These are phyloP conservation scores for Rhinogobius similis DNA, from an alignment of 2,113 vertebrate genomes.

Conservation along the genomic window DNA sequence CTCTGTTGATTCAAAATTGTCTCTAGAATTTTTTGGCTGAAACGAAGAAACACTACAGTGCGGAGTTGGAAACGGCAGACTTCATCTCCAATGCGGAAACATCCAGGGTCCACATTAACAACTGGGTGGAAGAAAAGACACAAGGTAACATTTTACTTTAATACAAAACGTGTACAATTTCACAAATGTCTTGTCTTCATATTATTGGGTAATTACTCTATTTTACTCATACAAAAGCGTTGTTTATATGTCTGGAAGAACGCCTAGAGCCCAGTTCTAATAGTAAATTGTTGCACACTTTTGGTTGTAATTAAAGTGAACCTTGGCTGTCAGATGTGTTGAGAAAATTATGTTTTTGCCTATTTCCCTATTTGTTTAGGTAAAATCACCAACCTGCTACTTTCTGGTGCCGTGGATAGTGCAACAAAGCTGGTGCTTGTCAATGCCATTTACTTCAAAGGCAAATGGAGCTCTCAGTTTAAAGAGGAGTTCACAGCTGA, in stretches of 20 bases:
- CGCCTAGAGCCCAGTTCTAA: no score
- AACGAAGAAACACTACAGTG: slow-evolving; percentile 55
- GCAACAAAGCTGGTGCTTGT: slow-evolving; percentile 82
- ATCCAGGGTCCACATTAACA: slow-evolving; percentile 67
- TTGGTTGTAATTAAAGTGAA: background rate
- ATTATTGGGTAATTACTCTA: no score
- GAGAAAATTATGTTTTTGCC: background rate
- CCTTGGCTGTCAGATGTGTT: background rate
- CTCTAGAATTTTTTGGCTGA: slow-evolving; percentile 60
- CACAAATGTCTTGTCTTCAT: no score
- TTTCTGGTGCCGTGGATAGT: slow-evolving; percentile 54
- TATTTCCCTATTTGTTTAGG: slow-evolving; percentile 59
- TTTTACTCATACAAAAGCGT: no score
- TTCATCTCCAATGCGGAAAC: slow-evolving; percentile 47
- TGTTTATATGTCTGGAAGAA: no score
- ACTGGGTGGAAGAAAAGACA: slow-evolving; percentile 75
- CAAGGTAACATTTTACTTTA: slow-evolving; percentile 44
- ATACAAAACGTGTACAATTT: no score
- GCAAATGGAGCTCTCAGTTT: slow-evolving; percentile 82
- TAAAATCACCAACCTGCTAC: slow-evolving; percentile 84
- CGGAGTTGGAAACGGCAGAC: slow-evolving; percentile 69
- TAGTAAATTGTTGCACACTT: no score
- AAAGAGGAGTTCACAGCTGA: slow-evolving; percentile 60
- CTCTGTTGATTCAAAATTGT: background rate
- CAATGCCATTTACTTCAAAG: slow-evolving; percentile 92